Evolutionary conservation across 2,888 invertebrate genomes (phyloP).

Genomic region (Slavum lentiscoides): DNA sequence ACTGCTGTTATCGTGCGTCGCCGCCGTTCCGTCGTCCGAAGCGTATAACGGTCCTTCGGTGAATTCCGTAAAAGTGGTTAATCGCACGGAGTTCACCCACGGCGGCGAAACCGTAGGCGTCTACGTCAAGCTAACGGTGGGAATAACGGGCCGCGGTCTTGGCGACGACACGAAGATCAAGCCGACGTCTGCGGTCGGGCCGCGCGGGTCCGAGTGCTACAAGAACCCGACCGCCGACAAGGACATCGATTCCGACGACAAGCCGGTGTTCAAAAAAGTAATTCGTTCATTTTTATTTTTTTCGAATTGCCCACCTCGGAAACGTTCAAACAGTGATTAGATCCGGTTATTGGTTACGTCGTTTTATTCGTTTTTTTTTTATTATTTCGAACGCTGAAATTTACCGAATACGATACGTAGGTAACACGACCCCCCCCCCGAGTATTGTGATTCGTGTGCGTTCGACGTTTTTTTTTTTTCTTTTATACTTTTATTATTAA

Average conservation of each 20-base stretch:
- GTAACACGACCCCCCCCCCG: too few relatives aligned
- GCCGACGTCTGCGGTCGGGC: constrained; percentile 51
- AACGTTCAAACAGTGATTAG: too few relatives aligned
- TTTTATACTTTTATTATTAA: too few relatives aligned
- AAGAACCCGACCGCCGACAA: constrained; percentile 34
- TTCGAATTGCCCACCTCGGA: too few relatives aligned
- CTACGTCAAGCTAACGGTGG: constrained; percentile 55
- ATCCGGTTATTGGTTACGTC: too few relatives aligned
- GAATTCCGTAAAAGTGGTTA: constrained; percentile 55
- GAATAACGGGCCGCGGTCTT: constrained; percentile 55
- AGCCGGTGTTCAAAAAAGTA: constrained; percentile 47
- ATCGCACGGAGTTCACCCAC: constrained; percentile 54
- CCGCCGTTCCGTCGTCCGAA: not conserved
- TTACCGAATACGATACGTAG: too few relatives aligned
- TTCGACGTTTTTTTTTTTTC: too few relatives aligned
- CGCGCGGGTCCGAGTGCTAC: constrained; percentile 53
- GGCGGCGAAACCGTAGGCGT: constrained; percentile 51
- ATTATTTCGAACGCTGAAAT: too few relatives aligned
- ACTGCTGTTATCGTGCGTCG: constrained; percentile 21
- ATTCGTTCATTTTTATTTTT: not conserved
- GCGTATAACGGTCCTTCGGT: constrained; percentile 34
- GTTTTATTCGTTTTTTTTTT: too few relatives aligned
- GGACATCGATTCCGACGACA: constrained; percentile 45
- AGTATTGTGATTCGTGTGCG: too few relatives aligned
- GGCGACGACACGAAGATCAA: constrained; percentile 54